Base-by-base conservation (phyloP, 2,888 invertebrate genomes). In the Chaitophorus viminalis region DNA sequence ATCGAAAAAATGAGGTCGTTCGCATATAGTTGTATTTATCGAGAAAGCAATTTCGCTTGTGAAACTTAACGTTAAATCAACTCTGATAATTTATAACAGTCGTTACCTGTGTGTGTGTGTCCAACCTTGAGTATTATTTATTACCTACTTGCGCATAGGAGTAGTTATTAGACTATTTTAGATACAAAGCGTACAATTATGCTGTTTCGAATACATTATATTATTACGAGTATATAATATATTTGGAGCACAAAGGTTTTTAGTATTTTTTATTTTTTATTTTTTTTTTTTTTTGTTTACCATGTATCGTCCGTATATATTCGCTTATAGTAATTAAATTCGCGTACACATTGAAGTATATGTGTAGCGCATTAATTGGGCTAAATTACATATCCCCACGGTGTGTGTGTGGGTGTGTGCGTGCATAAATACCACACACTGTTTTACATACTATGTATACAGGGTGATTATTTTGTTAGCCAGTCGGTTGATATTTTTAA, bases 81-180 rank as follows among this genome's bases (percentile, higher is more conserved):
- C 68, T 68, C 68, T 81, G 11, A 46, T 46, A 79, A 68, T 81
- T 81, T 81, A 81, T 81, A 82, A 72, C 82, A n/a, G n/a, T n/a
- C 72, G 33, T 82, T 68, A 46, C 21, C 17, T 76, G 52, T 1
- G 52, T n/a, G 83, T 60, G 76, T 72, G 60, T 65, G 78, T 36
- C 70, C 85, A 54, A 54, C 78, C 85, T 78, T 78, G 85, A 86
- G 36, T 70, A 36, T 86, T 86, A 70, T 85, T 86, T 86, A 77
- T 85, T 85, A 85, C 70, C 68, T 81, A 29, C 18, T 81, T 39
- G 65, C 8, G 21, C 17, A 29, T 70, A 82, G 70, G 21, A 82
- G 75, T 84, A 76, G 76, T 76, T 68, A 33, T 84, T 83, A 65
- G 60, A 83, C 83, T 75, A 83, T 83, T 68, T 68, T 39, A 76